Evolutionary conservation across 2,113 vertebrate species (phyloP).

Genomic region (Lontra canadensis): DNA sequence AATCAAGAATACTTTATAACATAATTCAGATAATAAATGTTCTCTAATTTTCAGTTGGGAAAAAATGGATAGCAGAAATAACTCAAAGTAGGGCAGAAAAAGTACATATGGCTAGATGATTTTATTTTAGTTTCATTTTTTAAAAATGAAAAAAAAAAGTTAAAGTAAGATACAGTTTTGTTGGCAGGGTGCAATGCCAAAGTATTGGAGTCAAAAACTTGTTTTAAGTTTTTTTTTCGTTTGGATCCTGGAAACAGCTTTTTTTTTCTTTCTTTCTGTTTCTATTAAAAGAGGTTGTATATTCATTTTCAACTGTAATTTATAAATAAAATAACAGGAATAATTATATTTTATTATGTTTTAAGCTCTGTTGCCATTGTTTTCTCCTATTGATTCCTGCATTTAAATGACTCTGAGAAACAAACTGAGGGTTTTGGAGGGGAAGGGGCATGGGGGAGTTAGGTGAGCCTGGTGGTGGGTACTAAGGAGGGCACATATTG

Average conservation of each 20-base stretch:
- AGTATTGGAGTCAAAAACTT: not conserved
- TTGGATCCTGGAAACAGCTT: not conserved
- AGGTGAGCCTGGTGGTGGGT: no score
- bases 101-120: not conserved
- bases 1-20: not conserved
- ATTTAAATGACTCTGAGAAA: not conserved
- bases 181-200: not conserved
- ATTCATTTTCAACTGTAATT: not conserved
- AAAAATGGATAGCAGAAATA: not conserved
- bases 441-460: no score
- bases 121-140: not conserved
- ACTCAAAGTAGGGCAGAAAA: not conserved
- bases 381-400: not conserved
- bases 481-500: no score
- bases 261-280: not conserved
- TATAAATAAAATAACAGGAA: not conserved
- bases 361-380: not conserved
- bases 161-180: not conserved
- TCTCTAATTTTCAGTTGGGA: not conserved
- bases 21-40: not conserved
- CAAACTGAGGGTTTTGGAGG: no score
- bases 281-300: not conserved
- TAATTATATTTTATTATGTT: not conserved
- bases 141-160: not conserved
- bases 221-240: not conserved